Base-by-base conservation (phyloP, 2,888 invertebrate genomes). In the Synanthedon tipuliformis region DNA sequence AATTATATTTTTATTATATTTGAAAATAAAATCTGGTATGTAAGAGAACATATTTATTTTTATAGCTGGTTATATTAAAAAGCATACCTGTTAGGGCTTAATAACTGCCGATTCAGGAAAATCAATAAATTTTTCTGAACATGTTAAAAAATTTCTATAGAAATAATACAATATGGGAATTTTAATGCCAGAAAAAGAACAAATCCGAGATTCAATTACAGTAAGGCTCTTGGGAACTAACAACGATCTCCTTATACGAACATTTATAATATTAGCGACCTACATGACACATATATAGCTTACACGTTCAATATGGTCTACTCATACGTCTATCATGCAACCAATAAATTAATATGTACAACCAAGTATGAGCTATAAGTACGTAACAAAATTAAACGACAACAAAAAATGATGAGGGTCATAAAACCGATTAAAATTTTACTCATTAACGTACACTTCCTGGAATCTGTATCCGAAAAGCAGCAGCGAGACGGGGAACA, bases 381-480 rank as follows among this genome's bases (percentile, higher is more conserved):
- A 45, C 15, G n/a, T 45, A 45, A 12, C 45, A 45, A 45, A 45
- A 45, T 45, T 45, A 45, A 45, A 45, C 15, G 45, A 15, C 45
- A 13, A 45, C 45, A 45, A 45, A 45, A 12, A 45, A 45, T 45
- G 45, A 45, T 45, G 45, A 45, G 45, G 45, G 45, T 45, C n/a
- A 45, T 45, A 45, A 45, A 45, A 45, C 45, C 45, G 45, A 13
- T 45, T 45, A 45, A 45, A 45, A 45, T 45, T 45, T 45, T 45
- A 45, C 45, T 45, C 59, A 60, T 68, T 59, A 75, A 84, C 84
- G 66, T 84, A 84, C 84, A 71, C 73, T 76, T 81, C 81, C 84
- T 53, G 83, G 80, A 59, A 79, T 74, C 83, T 84, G 74, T 66
- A 75, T 77, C 79, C 80, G 59, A 64, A 64, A 60, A 65, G 78